A percentile compares a stretch with the other conserved stretches of the same genome.
phyloP scores from a whole-genome alignment of 2,113 vertebrate species.

The Anarhynchus alexandrinus region DNA sequence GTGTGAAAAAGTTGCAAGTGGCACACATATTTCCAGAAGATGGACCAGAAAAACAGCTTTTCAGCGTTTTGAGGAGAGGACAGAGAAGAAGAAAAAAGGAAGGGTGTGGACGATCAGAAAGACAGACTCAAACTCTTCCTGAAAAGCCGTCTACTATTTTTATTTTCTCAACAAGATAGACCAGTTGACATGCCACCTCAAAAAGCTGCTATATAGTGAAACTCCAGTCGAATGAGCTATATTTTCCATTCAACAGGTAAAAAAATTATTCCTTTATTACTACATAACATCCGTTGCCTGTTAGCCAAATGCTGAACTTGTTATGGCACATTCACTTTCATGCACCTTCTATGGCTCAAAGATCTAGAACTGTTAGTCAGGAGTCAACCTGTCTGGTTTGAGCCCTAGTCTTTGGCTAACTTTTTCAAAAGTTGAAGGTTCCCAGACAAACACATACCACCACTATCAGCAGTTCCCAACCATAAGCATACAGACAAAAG shows the following conservation, averaged over 20 bases:
- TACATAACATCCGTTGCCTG: background rate
- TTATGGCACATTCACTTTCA: background rate
- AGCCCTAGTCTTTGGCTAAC: background rate
- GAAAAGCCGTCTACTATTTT: background rate
- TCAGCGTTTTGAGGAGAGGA: background rate
- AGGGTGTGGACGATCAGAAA: background rate
- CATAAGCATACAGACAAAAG: rapidly evolving
- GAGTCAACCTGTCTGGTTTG: background rate
- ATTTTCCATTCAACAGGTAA: background rate
- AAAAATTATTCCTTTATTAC: background rate
- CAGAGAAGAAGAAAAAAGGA: background rate
- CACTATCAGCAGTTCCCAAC: background rate
- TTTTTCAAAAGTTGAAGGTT: background rate
- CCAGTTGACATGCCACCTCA: background rate
- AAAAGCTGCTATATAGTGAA: background rate
- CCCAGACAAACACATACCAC: background rate
- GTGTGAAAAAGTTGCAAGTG: background rate
- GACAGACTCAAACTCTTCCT: background rate
- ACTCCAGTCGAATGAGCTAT: background rate
- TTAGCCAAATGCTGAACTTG: background rate
- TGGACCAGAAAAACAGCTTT: background rate
- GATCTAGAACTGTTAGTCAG: background rate
- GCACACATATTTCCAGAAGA: background rate
- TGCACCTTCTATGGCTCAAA: background rate
- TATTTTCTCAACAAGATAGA: background rate